Evolutionary conservation across 2,113 vertebrate species (phyloP).

Genomic region (Pipra filicauda): DNA sequence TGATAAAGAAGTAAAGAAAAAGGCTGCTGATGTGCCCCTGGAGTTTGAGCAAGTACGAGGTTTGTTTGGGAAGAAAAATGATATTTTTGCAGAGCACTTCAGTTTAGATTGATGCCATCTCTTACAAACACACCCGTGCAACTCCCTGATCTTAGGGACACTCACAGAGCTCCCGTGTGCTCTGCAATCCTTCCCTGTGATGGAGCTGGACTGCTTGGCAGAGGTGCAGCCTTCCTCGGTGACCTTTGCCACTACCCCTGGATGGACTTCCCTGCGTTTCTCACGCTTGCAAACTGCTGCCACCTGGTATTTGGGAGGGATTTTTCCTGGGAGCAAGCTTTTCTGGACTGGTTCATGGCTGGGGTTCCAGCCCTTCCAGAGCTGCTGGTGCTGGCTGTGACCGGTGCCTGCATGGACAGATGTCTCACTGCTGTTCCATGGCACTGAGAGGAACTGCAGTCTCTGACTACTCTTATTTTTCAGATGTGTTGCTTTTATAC

Average conservation of each 20-base stretch:
- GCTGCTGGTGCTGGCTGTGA: background rate
- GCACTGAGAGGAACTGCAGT: background rate
- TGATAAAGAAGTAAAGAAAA: constrained; percentile 83
- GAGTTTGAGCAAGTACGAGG: constrained; percentile 83
- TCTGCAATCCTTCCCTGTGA: background rate
- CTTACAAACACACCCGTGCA: background rate
- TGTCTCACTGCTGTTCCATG: background rate
- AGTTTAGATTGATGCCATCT: constrained; percentile 70
- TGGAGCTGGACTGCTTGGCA: background rate
- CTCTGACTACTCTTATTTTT: background rate
- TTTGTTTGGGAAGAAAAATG: constrained; percentile 78
- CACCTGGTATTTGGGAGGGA: background rate
- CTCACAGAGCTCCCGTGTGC: accelerated
- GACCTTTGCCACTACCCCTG: background rate
- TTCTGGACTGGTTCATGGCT: background rate
- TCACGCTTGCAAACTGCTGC: accelerated
- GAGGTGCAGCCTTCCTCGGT: background rate
- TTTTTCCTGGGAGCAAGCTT: background rate
- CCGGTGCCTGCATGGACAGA: background rate
- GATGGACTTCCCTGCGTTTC: background rate
- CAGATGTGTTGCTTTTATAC: background rate
- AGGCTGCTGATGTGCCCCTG: constrained; percentile 70
- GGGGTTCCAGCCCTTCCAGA: background rate
- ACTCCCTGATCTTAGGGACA: background rate
- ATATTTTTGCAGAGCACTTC: constrained; percentile 83